Evolutionary conservation across 1,140 invertebrate species (phyloP), one percentile per base, ranked within the genome.

Genomic region (Leptoteleia sp.): DNA sequence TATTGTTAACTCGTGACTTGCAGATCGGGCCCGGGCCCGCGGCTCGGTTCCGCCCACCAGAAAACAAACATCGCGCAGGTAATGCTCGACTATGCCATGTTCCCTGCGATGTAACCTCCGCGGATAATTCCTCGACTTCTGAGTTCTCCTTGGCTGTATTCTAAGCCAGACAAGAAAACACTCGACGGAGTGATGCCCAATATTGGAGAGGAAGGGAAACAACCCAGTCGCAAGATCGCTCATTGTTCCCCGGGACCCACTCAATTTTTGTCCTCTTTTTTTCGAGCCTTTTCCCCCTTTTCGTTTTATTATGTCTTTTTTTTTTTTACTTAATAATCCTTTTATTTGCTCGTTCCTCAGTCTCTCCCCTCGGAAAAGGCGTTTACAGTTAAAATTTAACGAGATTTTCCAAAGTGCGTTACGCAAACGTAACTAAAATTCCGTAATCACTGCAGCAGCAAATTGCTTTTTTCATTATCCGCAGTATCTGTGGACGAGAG

Each of bases 1-100:
- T 87, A 89, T 89, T 88, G 88, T 89, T 87, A 82, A 84, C 83
- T 88, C 86, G 85, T 88, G 88, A 88, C 88, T 88, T 88, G 87
- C 88, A 88, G 80, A 81, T 83, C 68, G 76, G 81, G 33, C 47
- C 75, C 81, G 80, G 73, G 68, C 79, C 76, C 47, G 76, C 64
- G 82, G 82, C 76, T 45, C 59, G 76, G 80, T 57, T 64, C 85
- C 85, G 85, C 85, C 85, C 80, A 85, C 85, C 80, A 80, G 68
- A 85, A 84, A 84, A 85, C 84, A 88, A 87, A 87, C 82, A 86
- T 79, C 76, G 72, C 33, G 35, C 54, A 68, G 57, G 57, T 64
- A 75, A 55, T 73, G 52, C 55, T 57, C 55, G 64, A 38, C 33
- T 57, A 40, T 35, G 37, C 50, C 33, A 47, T 62, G 48, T 71